These are phyloP conservation scores for Campoplex nolae DNA, from an alignment of 2,888 invertebrate genomes.

Conservation along the genomic window DNA sequence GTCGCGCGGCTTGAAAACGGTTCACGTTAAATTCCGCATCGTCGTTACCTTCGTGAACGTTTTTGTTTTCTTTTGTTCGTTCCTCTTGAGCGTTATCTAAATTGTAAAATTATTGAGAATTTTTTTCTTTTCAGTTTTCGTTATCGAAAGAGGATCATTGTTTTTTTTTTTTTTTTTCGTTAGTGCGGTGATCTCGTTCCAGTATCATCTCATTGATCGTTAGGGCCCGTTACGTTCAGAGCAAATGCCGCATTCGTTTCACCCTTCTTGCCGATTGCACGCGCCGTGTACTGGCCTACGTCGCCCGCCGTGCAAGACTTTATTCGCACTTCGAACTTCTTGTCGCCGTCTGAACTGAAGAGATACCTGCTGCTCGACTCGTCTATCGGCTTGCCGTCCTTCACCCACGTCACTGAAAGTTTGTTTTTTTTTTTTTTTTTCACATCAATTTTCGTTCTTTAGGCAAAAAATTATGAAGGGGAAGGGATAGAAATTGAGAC, in stretches of 20 bases:
- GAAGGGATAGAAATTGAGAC: too few relatives aligned
- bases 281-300: conserved; percentile 95
- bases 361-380: conserved; percentile 92
- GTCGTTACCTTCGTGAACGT: conserved; percentile 16
- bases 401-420: conserved; percentile 90
- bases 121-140: conserved; percentile 11
- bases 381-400: conserved; percentile 96
- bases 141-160: background rate
- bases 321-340: conserved; percentile 92
- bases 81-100: background rate
- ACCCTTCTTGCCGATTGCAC: conserved; percentile 94
- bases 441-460: background rate
- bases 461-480: background rate
- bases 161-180: background rate
- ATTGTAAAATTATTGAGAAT: background rate
- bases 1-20: background rate
- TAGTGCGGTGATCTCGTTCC: background rate
- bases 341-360: conserved; percentile 93
- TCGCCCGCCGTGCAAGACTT: conserved; percentile 91
- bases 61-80: background rate
- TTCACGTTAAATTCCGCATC: background rate
- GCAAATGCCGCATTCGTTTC: conserved; percentile 94
- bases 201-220: conserved; percentile 84
- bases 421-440: background rate
- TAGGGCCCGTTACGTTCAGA: conserved; percentile 89